phyloP scores from a whole-genome alignment of 1,140 invertebrate genomes.

The Melanaphis sacchari region DNA sequence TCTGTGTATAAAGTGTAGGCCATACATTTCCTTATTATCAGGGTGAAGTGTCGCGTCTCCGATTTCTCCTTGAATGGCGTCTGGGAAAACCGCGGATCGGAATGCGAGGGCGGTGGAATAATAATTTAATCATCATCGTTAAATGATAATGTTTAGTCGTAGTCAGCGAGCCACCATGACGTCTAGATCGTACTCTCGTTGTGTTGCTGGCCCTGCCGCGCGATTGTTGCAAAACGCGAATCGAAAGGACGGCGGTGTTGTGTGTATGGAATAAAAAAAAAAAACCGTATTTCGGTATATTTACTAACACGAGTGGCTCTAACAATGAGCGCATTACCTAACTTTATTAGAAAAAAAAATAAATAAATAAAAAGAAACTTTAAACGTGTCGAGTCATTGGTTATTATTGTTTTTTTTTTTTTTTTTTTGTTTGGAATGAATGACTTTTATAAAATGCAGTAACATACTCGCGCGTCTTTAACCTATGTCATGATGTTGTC shows the following conservation, averaged over 20 bases:
- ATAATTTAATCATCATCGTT: background rate
- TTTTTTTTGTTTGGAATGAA: slow-evolving; percentile 54
- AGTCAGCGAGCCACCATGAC: background rate
- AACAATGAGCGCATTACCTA: slow-evolving; percentile 56
- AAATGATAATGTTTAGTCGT: slow-evolving; percentile 3
- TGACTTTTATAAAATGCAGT: slow-evolving; percentile 57
- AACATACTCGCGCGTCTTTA: slow-evolving; percentile 48
- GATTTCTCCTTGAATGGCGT: background rate
- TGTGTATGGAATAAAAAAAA: slow-evolving; percentile 20
- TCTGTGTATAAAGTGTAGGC: background rate
- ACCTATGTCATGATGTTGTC: slow-evolving; percentile 53
- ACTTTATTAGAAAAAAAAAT: slow-evolving; percentile 47
- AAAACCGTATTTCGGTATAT: slow-evolving; percentile 53
- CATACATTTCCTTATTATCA: background rate
- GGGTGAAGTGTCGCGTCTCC: background rate
- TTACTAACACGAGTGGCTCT: slow-evolving; percentile 53
- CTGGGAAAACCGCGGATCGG: background rate
- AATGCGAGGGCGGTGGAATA: background rate
- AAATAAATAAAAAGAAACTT: slow-evolving; percentile 54
- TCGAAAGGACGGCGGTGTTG: background rate
- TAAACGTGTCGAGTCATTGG: slow-evolving; percentile 58
- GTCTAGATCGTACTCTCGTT: background rate
- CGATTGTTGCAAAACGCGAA: slow-evolving; percentile 4
- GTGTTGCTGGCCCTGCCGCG: background rate
- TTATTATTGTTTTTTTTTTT: slow-evolving; percentile 57